phyloP scores from a whole-genome alignment of 2,888 invertebrate species.

The Sarcophaga variegata region DNA sequence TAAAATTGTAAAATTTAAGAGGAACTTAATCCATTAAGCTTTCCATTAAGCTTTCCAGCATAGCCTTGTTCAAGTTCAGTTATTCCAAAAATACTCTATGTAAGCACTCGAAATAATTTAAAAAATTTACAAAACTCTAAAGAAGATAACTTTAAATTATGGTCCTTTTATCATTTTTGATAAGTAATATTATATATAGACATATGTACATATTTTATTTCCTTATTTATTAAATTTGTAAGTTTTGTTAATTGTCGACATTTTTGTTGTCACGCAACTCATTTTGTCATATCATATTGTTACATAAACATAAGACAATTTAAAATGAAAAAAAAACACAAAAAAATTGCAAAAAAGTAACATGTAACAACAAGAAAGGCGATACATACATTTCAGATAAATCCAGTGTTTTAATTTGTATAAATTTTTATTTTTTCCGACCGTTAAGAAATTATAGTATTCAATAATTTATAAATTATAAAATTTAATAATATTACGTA shows the following conservation, averaged over 20 bases:
- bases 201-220: conserved; percentile 15
- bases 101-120: too few relatives aligned
- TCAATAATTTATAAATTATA: neutral
- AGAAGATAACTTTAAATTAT: too few relatives aligned
- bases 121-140: too few relatives aligned
- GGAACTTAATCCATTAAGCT: too few relatives aligned
- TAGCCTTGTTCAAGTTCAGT: too few relatives aligned
- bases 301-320: too few relatives aligned
- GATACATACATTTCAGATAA: neutral
- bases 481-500: neutral
- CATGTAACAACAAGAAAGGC: conserved; percentile 13
- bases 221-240: conserved; percentile 23
- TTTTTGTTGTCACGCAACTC: conserved; percentile 43
- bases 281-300: conserved; percentile 29
- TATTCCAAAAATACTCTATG: too few relatives aligned
- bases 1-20: too few relatives aligned
- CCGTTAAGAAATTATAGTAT: neutral
- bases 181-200: neutral
- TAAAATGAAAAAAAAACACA: too few relatives aligned
- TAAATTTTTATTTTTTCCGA: neutral
- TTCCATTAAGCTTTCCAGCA: too few relatives aligned
- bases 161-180: neutral
- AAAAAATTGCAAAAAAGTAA: neutral
- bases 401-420: neutral
- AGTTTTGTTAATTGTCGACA: neutral